Evolutionary conservation across 92 coral and sea anemone species (phyloP).

Genomic region (Paragorgia papillata): DNA sequence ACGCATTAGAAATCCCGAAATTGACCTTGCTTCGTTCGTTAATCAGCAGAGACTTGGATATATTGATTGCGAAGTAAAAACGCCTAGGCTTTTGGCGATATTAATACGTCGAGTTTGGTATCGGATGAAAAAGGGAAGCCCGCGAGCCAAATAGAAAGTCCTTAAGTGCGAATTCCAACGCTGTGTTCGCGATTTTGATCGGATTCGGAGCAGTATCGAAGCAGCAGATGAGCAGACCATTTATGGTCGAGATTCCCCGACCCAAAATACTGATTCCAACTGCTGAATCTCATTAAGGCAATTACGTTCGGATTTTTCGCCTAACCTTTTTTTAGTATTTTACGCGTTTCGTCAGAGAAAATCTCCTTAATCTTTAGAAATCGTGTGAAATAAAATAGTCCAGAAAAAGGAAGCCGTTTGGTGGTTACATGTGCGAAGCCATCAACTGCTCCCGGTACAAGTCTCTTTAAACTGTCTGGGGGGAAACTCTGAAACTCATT

Average conservation of each 20-base stretch:
- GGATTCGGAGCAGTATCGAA: slow-evolving; percentile 14
- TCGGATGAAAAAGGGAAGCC: too few relatives aligned
- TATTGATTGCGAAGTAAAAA: slow-evolving; percentile 18
- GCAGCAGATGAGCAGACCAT: slow-evolving; percentile 32
- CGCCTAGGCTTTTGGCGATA: slow-evolving; percentile 18
- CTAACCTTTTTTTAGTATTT: background rate
- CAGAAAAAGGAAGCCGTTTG: too few relatives aligned
- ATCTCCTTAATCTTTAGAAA: too few relatives aligned
- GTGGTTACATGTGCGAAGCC: too few relatives aligned
- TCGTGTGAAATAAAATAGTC: too few relatives aligned
- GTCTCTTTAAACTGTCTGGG: too few relatives aligned
- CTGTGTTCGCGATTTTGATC: background rate
- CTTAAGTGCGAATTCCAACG: background rate
- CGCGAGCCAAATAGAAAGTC: background rate
- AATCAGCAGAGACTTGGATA: background rate
- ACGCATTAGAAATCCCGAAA: slow-evolving; percentile 22
- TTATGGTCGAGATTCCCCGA: slow-evolving; percentile 35
- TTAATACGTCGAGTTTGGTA: too few relatives aligned
- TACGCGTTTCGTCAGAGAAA: too few relatives aligned
- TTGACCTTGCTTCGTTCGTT: slow-evolving; percentile 35
- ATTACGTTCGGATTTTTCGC: slow-evolving; percentile 23
- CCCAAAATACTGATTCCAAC: slow-evolving; percentile 8
- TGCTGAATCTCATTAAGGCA: slow-evolving; percentile 40
- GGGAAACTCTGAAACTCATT: too few relatives aligned
- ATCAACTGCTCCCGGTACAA: too few relatives aligned